Conservation (phyloP, 1,140 invertebrate species). For the Heliothis virescens region DNA sequence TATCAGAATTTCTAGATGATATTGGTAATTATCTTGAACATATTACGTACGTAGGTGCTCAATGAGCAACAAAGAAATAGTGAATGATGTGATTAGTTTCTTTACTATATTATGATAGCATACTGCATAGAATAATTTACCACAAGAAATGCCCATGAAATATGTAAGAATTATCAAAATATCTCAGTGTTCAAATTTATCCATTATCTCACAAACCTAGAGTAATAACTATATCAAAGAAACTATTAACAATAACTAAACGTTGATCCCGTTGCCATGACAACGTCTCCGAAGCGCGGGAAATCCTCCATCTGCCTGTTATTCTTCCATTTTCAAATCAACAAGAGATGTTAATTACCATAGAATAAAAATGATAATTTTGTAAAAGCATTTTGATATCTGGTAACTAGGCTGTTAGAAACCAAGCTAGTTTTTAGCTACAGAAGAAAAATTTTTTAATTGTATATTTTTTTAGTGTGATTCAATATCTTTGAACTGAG, state of each 20-base stretch:
- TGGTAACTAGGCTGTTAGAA: not conserved
- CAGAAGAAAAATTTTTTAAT: too few species aligned
- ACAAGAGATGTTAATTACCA: constrained; percentile 21
- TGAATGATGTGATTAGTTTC: too few species aligned
- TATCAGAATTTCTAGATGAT: not conserved
- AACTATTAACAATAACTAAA: not conserved
- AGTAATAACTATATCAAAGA: not conserved
- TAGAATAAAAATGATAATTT: constrained; percentile 24
- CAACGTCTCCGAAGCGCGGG: constrained; percentile 18
- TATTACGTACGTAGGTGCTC: too few species aligned
- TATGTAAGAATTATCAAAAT: too few species aligned
- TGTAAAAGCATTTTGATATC: not conserved
- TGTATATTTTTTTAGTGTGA: too few species aligned
- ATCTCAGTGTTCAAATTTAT: too few species aligned
- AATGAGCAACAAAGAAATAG: too few species aligned
- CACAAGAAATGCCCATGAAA: too few species aligned
- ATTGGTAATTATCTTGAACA: not conserved
- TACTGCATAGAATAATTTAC: too few species aligned
- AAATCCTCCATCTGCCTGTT: constrained; percentile 16
- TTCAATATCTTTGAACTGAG: too few species aligned
- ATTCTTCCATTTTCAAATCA: constrained; percentile 38
- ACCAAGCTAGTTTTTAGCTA: too few species aligned
- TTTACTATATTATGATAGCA: too few species aligned
- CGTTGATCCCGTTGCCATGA: constrained; percentile 18
- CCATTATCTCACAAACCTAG: not conserved